phyloP scores from a whole-genome alignment of 2,797 vertebrate species.

The Meda fulgida region DNA sequence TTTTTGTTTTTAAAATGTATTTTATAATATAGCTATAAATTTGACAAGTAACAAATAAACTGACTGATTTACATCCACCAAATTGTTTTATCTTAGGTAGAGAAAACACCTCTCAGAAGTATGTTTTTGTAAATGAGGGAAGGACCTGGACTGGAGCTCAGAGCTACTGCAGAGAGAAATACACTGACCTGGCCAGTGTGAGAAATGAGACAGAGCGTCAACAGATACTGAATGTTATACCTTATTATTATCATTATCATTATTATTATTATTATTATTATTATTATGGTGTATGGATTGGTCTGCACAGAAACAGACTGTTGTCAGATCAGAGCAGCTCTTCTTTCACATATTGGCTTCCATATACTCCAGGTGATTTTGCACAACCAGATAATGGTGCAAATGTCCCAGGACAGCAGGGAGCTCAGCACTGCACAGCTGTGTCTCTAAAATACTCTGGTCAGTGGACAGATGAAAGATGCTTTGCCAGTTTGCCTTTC shows the following conservation, averaged over 20 bases:
- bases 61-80: background rate
- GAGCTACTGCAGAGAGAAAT: background rate
- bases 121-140: background rate
- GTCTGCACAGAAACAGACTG: conserved; percentile 61
- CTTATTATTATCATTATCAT: background rate
- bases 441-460: conserved; percentile 17
- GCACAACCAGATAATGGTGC: conserved; percentile 46
- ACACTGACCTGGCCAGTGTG: conserved; percentile 62
- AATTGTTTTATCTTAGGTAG: background rate
- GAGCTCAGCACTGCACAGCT: conserved; percentile 38
- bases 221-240: conserved; percentile 2
- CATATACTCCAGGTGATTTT: rapidly evolving
- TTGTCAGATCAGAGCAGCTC: conserved; percentile 62
- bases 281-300: conserved; percentile 57
- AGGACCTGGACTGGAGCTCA: background rate
- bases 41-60: background rate
- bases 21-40: background rate
- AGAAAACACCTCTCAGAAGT: background rate
- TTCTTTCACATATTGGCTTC: conserved; percentile 61
- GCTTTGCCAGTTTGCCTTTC: conserved; percentile 24
- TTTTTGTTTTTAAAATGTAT: background rate
- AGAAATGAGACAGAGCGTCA: conserved; percentile 35
- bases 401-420: rapidly evolving
- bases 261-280: background rate
- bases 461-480: conserved; percentile 30